Evolutionary conservation across 2,113 vertebrate species (phyloP), one percentile per base, ranked within the genome.

Genomic region (Ondatra zibethicus): DNA sequence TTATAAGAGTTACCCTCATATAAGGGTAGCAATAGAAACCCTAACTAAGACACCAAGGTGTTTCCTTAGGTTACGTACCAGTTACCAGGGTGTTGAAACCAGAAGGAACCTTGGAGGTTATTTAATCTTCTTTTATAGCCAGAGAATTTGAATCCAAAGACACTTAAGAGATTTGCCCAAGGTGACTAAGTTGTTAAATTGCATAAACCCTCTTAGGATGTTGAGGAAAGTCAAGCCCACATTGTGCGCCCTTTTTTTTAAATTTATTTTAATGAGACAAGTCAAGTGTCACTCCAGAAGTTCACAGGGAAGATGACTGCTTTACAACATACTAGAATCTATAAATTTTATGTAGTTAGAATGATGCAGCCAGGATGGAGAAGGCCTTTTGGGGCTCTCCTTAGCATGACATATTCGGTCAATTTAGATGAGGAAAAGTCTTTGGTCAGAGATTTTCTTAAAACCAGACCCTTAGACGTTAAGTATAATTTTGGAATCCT

Each of bases 91-190:
- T 92, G 87, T 94, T 75, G 68, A 97, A 93, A 93, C 72, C 58
- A 78, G 31, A 89, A 89, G 72, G 27, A 89, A 87, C 5, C 23
- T 31, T 89, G 6, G 36, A 92, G 52, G 58, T 89, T 77, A 81
- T 92, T 97, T 91, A 68, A 97, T 87, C 86, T 95, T n/a, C 42
- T 92, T 92, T 95, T 94, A 88, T 90, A 87, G 68, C 52, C 29
- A n/a, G 82, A 95, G 88, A 92, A 94, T 87, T 42, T 55, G 80
- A 89, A 70, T 89, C 90, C 50, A 84, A 96, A 82, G 94, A 87
- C 55, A 92, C 88, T 88, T 70, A 93, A 96, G 63, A 84, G 91
- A 76, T 88, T 96, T 96, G 80, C 58, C 55, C 73, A 94, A 72
- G 82, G 89, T 87, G 95, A 94, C 75, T 85, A 42, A 66, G 16